These are phyloP conservation scores for Pachliopta kotzebuea DNA, from an alignment of 2,888 invertebrate species.

Conservation along the genomic window DNA sequence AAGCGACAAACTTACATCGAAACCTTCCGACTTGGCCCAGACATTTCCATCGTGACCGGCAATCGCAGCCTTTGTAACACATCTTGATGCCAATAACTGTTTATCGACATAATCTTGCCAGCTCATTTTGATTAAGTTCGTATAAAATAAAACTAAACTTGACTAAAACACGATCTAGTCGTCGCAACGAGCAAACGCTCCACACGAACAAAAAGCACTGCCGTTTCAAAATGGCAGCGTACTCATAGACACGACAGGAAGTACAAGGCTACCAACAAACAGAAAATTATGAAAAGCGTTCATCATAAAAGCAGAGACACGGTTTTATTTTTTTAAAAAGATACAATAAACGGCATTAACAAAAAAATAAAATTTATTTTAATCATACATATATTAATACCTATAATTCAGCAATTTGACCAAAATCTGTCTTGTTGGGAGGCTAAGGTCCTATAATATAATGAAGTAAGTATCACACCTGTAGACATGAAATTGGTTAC, in stretches of 20 bases:
- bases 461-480: no score
- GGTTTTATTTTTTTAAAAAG: neutral
- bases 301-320: conserved; percentile 30
- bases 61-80: conserved; percentile 96
- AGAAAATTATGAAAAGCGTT: conserved; percentile 33
- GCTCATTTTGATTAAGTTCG: conserved; percentile 88
- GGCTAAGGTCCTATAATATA: no score
- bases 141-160: conserved; percentile 79
- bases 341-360: neutral
- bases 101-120: conserved; percentile 99
- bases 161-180: conserved; percentile 72
- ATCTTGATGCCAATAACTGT: conserved; percentile 96
- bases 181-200: conserved; percentile 78
- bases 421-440: no score
- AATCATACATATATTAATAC: no score
- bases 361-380: neutral
- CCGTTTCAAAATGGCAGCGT: conserved; percentile 78
- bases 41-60: conserved; percentile 97
- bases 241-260: conserved; percentile 71
- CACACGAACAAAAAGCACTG: conserved; percentile 81
- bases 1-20: conserved; percentile 89
- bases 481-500: no score
- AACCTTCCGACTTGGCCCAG: conserved; percentile 96
- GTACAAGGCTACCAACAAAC: conserved; percentile 48
- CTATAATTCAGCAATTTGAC: no score